Percentiles rank a stretch among this genome's conserved stretches.
Evolutionary conservation across 2,797 vertebrate species (phyloP).

Genomic region (Platalea minor): DNA sequence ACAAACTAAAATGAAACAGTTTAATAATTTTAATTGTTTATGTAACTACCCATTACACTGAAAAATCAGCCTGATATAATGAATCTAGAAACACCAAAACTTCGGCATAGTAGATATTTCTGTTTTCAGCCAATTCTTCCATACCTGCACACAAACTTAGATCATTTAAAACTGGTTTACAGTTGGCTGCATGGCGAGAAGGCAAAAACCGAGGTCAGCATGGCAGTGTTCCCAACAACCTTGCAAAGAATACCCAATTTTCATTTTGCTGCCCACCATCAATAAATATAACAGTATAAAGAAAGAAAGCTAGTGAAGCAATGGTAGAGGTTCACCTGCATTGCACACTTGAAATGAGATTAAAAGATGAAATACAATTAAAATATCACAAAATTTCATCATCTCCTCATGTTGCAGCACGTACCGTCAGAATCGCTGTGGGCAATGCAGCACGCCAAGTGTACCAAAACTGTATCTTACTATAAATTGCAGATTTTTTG

Average conservation of each 20-base stretch:
- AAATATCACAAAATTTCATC: neutral
- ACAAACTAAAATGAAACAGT: neutral
- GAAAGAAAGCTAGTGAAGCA: neutral
- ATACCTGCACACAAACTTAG: neutral
- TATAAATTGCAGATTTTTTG: neutral
- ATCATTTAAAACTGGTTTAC: neutral
- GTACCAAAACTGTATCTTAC: neutral
- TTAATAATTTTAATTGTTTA: neutral
- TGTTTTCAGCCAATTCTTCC: neutral
- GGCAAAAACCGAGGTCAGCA: neutral
- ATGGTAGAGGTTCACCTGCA: neutral
- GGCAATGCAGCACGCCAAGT: neutral
- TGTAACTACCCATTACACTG: neutral
- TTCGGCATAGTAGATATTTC: neutral
- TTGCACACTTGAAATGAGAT: neutral
- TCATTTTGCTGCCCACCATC: neutral
- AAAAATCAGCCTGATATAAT: neutral
- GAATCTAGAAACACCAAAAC: neutral
- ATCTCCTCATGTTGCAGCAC: neutral
- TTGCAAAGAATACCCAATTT: neutral
- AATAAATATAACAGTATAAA: neutral
- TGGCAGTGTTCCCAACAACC: neutral
- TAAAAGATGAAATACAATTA: neutral
- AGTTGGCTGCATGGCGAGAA: neutral
- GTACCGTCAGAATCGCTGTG: neutral